Percentiles rank a stretch among this genome's conserved stretches.
These are phyloP conservation scores for Octomys mimax DNA, from an alignment of 2,797 vertebrate species.

Conservation along the genomic window DNA sequence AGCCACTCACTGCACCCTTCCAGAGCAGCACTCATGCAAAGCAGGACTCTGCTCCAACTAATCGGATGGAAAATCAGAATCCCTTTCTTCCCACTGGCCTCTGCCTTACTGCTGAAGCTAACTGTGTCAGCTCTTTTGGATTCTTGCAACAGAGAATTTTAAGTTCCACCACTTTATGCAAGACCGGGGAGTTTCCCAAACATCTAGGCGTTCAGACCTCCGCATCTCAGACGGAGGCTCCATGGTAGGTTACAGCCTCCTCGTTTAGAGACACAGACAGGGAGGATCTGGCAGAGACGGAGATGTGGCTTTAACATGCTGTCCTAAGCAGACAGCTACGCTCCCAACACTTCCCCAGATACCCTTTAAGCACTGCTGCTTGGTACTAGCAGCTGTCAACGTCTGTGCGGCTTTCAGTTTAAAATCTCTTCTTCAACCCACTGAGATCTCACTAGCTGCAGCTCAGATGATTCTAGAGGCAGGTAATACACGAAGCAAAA, in stretches of 20 bases:
- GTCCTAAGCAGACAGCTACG: background rate
- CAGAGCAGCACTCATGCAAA: slow-evolving; percentile 7
- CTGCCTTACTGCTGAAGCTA: slow-evolving; percentile 56
- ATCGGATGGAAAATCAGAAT: slow-evolving; percentile 61
- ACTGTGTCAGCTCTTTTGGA: slow-evolving; percentile 9
- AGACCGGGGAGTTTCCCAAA: slow-evolving; percentile 54
- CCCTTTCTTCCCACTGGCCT: slow-evolving; percentile 32
- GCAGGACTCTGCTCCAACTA: slow-evolving; percentile 51
- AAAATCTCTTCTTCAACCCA: slow-evolving; percentile 29
- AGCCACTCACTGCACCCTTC: background rate
- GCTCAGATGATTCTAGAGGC: background rate
- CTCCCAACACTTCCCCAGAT: background rate
- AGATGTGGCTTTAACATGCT: background rate
- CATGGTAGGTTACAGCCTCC: slow-evolving; percentile 40
- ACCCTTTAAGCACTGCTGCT: background rate
- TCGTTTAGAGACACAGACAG: slow-evolving; percentile 19
- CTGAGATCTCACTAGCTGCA: background rate
- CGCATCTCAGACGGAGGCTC: background rate
- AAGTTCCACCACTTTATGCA: slow-evolving; percentile 53
- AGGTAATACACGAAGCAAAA: background rate
- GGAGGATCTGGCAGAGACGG: background rate
- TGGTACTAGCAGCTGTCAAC: background rate
- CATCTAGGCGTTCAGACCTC: slow-evolving; percentile 40
- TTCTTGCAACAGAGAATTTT: background rate
- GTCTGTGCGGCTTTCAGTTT: slow-evolving; percentile 21